Percentiles rank a stretch among this genome's conserved stretches.
Evolutionary conservation across 2,888 invertebrate genomes (phyloP).

Genomic region (Tetrapedia diversipes): DNA sequence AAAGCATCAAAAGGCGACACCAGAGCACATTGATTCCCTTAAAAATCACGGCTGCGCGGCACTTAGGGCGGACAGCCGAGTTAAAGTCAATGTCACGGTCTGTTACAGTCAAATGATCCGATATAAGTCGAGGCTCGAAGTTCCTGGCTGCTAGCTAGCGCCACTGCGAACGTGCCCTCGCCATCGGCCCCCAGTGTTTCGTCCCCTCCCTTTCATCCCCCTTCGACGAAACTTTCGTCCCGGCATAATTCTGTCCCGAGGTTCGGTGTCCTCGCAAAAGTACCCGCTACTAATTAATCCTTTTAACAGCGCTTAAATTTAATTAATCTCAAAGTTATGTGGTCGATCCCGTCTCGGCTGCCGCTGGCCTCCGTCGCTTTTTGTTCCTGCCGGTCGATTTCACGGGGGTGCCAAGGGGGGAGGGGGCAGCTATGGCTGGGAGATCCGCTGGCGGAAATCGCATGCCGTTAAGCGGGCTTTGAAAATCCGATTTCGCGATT

Average conservation of each 20-base stretch:
- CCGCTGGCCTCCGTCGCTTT: conserved; percentile 48
- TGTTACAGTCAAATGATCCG: conserved; percentile 54
- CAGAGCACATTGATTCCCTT: background rate
- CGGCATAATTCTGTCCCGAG: conserved; percentile 70
- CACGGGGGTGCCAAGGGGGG: background rate
- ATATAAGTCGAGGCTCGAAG: conserved; percentile 59
- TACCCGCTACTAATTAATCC: conserved; percentile 80
- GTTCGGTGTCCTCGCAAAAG: conserved; percentile 69
- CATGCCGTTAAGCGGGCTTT: conserved; percentile 66
- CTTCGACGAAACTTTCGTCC: conserved; percentile 68
- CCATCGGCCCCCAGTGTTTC: conserved; percentile 40
- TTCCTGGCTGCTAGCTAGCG: conserved; percentile 46
- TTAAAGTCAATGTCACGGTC: conserved; percentile 57
- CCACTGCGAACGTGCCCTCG: conserved; percentile 57
- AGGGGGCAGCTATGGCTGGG: background rate
- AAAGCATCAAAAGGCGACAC: background rate
- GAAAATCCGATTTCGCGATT: conserved; percentile 72
- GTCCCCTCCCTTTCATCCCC: too few relatives aligned
- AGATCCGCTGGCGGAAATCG: conserved; percentile 63
- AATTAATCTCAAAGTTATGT: conserved; percentile 81
- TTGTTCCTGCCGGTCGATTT: conserved; percentile 43
- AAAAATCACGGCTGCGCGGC: conserved; percentile 6
- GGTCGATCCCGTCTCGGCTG: conserved; percentile 69
- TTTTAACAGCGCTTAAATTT: conserved; percentile 80
- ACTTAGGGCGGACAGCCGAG: conserved; percentile 3